Conservation (phyloP, 2,113 vertebrate species). For the Calidris pygmaea region DNA sequence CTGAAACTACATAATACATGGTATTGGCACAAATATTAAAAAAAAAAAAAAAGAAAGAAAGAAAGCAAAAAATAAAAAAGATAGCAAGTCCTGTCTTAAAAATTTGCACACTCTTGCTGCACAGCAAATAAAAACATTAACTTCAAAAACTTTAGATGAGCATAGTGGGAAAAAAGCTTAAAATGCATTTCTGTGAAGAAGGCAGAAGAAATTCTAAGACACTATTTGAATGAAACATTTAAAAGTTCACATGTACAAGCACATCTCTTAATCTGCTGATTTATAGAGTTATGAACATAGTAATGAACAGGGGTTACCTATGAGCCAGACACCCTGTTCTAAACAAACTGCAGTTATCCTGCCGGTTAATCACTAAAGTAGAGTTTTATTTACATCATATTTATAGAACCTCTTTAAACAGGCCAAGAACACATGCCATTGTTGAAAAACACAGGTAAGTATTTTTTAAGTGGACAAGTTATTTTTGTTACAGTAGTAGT, state of each 20-base stretch:
- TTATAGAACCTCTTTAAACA: not conserved
- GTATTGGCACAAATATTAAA: not conserved
- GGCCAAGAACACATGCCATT: not conserved
- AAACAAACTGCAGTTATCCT: not conserved
- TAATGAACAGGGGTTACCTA: not conserved
- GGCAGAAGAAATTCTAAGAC: not conserved
- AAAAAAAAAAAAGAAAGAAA: not conserved
- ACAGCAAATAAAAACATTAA: not conserved
- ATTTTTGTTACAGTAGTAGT: not conserved
- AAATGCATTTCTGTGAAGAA: not conserved
- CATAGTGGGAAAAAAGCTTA: not conserved
- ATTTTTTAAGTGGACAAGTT: not conserved
- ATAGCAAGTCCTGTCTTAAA: not conserved
- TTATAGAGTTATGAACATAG: not conserved
- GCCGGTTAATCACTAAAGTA: not conserved
- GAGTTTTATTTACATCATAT: not conserved
- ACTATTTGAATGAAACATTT: not conserved
- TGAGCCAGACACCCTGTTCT: not conserved
- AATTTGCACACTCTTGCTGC: not conserved
- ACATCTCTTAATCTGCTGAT: not conserved
- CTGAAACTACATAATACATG: not conserved
- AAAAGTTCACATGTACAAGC: not conserved
- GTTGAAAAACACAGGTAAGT: not conserved
- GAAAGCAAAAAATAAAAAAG: accelerated
- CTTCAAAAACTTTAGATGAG: not conserved